A percentile compares a stretch with the other conserved stretches of the same genome.
These are phyloP conservation scores for Puntigrus tetrazona DNA, from an alignment of 2,113 vertebrate genomes.

Conservation along the genomic window DNA sequence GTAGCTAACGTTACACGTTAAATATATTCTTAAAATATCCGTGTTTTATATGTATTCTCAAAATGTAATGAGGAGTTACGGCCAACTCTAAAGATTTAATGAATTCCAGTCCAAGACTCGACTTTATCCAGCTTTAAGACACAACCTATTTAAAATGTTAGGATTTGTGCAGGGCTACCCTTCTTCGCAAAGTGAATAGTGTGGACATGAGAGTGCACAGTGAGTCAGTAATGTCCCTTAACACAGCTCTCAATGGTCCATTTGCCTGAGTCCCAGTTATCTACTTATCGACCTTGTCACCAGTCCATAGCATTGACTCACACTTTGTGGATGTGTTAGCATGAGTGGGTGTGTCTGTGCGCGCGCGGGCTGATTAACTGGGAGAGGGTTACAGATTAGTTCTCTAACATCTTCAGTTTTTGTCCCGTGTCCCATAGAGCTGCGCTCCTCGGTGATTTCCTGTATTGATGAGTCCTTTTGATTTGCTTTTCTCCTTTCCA, in stretches of 20 bases:
- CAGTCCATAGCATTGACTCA: slow-evolving; percentile 52
- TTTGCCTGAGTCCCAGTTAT: slow-evolving; percentile 46
- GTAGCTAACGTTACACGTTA: too few species aligned
- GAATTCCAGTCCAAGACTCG: too few species aligned
- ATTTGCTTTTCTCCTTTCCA: slow-evolving; percentile 52
- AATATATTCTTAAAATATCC: background rate
- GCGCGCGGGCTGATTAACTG: slow-evolving; percentile 8
- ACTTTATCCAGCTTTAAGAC: too few species aligned
- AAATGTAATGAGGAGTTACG: background rate
- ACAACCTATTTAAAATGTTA: background rate
- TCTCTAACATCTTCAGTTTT: slow-evolving; percentile 15
- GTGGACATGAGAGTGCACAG: slow-evolving; percentile 9
- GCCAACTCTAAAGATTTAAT: background rate
- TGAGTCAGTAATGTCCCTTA: slow-evolving; percentile 6
- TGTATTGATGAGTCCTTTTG: slow-evolving; percentile 60
- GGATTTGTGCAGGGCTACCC: background rate
- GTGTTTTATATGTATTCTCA: background rate
- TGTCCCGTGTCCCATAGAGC: slow-evolving; percentile 13
- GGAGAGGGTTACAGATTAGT: background rate
- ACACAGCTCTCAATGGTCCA: slow-evolving; percentile 36
- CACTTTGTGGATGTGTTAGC: slow-evolving; percentile 4
- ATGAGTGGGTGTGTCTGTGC: slow-evolving; percentile 4
- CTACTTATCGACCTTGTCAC: slow-evolving; percentile 46
- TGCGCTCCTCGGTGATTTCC: slow-evolving; percentile 17
- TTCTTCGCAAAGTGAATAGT: background rate